Evolutionary conservation across 2,797 vertebrate species (phyloP), one percentile per base, ranked within the genome.

Genomic region (Amniataba percoides): DNA sequence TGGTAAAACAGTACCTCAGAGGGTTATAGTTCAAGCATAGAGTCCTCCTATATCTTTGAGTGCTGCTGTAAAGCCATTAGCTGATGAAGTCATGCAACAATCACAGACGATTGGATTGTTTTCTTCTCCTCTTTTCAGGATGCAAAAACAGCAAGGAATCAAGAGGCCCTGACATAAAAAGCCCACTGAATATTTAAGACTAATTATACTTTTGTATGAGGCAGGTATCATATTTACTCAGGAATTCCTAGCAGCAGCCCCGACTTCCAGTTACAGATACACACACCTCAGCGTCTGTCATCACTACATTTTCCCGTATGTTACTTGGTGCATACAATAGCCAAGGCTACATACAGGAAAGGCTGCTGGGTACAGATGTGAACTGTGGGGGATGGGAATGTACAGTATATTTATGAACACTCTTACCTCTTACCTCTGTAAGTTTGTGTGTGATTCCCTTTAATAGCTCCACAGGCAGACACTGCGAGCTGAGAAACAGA

Each of bases 51-150:
- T 91, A 87, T 85, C 67, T 87, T 11, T 85, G 86, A 89, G 85
- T 92, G 91, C 87, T 78, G 92, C n/a, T 89, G 83, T 88, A 87
- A 91, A 93, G 56, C 88, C 87, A 93, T 94, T 93, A 93, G 93
- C 89, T 93, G 88, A 94, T 94, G 88, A 93, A 87, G 48, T 58
- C 31, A 7, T 15, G 59, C 61, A 82, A 74, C 46, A 55, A 73
- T 71, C 58, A 0, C 27, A 66, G n/a, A 61, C 19, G n/a, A 74
- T 36, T 52, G 58, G 21, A 57, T 62, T 31, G 43, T 81, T 78
- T 74, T 15, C 27, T 59, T 81, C 53, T 70, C 34, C 62, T 77
- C 27, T 81, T 76, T 73, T 79, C 14, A 46, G 34, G 49, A 67
- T 0, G 13, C 49, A 73, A 65, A 76, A 61, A 34, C 31, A 77